A percentile compares a stretch with the other conserved stretches of the same genome.
These are phyloP conservation scores for Orthosia gracilis DNA, from an alignment of 2,888 invertebrate species.

Conservation along the genomic window DNA sequence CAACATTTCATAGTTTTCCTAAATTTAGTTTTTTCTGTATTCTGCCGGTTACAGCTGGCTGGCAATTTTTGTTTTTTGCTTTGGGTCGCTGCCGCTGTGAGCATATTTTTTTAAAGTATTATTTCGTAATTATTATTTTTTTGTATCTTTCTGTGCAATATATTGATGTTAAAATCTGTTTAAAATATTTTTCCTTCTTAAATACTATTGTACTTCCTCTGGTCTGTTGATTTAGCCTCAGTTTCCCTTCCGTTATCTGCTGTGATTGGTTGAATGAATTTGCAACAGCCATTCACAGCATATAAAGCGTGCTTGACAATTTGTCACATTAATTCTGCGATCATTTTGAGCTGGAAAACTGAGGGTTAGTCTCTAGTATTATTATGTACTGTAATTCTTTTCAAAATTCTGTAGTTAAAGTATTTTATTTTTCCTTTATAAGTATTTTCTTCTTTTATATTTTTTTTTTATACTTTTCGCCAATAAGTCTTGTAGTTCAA, in stretches of 20 bases:
- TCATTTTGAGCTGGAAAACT: no score
- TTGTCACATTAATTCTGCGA: no score
- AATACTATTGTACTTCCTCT: background rate
- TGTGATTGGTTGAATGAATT: no score
- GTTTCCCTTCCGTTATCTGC: no score
- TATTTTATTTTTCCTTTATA: background rate
- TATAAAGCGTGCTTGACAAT: no score
- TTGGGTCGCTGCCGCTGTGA: slow-evolving; percentile 25
- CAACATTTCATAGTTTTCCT: slow-evolving; percentile 11
- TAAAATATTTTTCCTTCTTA: background rate
- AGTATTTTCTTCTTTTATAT: slow-evolving; percentile 1
- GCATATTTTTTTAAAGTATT: slow-evolving; percentile 15
- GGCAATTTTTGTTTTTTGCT: slow-evolving; percentile 10
- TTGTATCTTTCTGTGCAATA: background rate
- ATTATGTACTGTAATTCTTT: slow-evolving; percentile 13
- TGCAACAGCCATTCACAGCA: no score
- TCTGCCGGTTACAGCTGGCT: slow-evolving; percentile 4
- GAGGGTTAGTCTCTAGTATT: slow-evolving; percentile 12
- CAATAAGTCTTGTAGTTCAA: slow-evolving; percentile 9
- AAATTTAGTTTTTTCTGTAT: slow-evolving; percentile 5
- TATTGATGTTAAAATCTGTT: background rate
- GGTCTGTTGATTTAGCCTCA: background rate
- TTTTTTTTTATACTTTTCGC: slow-evolving; percentile 8
- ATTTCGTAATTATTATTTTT: background rate
- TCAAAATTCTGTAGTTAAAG: slow-evolving; percentile 17